Evolutionary conservation across 2,113 vertebrate species (phyloP), one percentile per base, ranked within the genome.

Genomic region (Thermophis baileyi): DNA sequence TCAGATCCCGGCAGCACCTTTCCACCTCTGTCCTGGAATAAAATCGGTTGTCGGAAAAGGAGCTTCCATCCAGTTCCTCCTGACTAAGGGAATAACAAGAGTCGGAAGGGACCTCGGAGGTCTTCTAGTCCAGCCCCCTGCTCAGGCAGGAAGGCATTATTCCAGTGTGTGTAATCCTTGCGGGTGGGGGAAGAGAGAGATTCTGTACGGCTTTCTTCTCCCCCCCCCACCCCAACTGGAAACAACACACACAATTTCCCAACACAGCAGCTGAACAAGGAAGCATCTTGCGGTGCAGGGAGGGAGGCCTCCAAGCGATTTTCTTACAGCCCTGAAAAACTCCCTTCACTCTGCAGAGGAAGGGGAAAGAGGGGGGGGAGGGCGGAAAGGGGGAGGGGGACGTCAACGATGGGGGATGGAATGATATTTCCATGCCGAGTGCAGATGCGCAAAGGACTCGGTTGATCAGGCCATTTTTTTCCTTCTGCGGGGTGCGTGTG

Each of bases 361-460:
- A 4, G 57, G 9, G 8, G 9, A 3, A 35, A 55, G 54, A 20
- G n/a, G 12, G 18, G 0, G n/a, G n/a, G n/a, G 20, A 0, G 25
- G 2, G 2, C 0, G 0, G 3, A 46, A 24, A 50, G n/a, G 2
- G 2, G 50, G 3, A 10, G n/a, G 9, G 1, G 22, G 30, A 3
- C 50, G 11, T 47, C 47, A 47, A 51, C 2, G 11, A 11, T 6
- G n/a, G 10, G 10, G 53, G 47, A 47, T 47, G 47, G 47, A 47
- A 4, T 6, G 47, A 44, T 44, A 44, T n/a, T n/a, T n/a, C n/a
- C n/a, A n/a, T n/a, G n/a, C n/a, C n/a, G n/a, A n/a, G n/a, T 44
- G 44, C 44, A 44, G 44, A 44, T 44, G 44, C 5, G 47, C 47
- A 7, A 47, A 47, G 46, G 46, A 46, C 46, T 46, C 46, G n/a